Evolutionary conservation across 2,888 invertebrate species (phyloP), one percentile per base, ranked within the genome.

Genomic region (Deroplatys truncata): DNA sequence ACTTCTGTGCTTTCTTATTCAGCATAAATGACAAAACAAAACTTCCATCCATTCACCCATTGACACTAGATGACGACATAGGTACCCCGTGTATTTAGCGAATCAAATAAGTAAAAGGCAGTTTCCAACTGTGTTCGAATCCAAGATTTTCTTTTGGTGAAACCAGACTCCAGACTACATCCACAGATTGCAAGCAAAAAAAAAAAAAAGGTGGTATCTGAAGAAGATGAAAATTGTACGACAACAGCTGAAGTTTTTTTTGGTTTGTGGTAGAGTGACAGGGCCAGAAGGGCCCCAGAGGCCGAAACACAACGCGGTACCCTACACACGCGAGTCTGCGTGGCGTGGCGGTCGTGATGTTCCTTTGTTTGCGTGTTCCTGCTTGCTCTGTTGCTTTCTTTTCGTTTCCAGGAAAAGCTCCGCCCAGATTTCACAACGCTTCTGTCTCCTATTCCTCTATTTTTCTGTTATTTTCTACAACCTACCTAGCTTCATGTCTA

Each of bases 381-480:
- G 31, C 31, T 87, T 31, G 31, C 29, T 72, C 20, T 72, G 49
- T 49, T 49, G 85, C 85, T 85, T 85, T 85, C 85, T 82, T 72
- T 87, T 31, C 82, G 25, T 82, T 87, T 87, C 87, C 87, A 87
- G 87, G 87, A 87, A 87, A 87, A 87, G 31, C 87, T 82, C 87
- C 82, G 82, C 87, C 84, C 86, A 25, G 82, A 83, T 87, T 87
- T 87, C 87, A 82, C 87, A 87, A 87, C 35, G 82, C 31, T 29
- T 29, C n/a, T 82, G 31, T 35, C 86, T 85, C 85, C n/a, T 85
- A 43, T 85, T 85, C 85, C 28, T 85, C 43, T 25, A 35, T 35
- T 85, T 85, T 35, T 43, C 31, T 35, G 85, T 85, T 85, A 72
- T 72, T 72, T 72, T 72, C 25, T 72, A 72, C 56, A 20, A 25